These are phyloP conservation scores for Hetaerina americana DNA, from an alignment of 1,140 invertebrate species.

Conservation along the genomic window DNA sequence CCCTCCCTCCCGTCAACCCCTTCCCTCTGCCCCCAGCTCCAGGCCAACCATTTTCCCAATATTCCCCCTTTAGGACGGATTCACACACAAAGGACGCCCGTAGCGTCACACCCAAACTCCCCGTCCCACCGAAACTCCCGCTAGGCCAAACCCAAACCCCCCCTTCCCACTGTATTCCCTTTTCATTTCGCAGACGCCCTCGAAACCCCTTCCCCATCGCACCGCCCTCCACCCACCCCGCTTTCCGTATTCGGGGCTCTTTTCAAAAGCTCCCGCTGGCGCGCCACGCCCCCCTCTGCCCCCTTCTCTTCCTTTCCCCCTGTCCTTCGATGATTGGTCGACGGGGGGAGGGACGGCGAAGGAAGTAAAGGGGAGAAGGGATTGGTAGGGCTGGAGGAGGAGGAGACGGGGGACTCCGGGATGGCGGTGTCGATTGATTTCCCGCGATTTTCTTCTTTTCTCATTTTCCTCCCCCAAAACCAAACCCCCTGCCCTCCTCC, in stretches of 20 bases:
- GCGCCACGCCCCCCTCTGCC: neutral
- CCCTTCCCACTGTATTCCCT: neutral
- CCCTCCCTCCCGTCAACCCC: neutral
- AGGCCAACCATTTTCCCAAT: neutral
- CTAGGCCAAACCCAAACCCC: too few relatives aligned
- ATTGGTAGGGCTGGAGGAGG: too few relatives aligned
- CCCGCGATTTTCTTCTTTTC: neutral
- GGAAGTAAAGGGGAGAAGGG: too few relatives aligned
- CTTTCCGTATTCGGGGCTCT: neutral
- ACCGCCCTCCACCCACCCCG: too few relatives aligned
- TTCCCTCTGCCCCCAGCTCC: neutral
- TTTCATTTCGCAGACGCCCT: neutral
- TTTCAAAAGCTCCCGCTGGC: neutral
- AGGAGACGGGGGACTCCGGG: too few relatives aligned
- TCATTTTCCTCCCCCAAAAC: neutral
- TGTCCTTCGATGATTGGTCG: neutral
- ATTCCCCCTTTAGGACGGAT: neutral
- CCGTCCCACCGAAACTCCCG: too few relatives aligned
- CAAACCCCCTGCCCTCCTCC: too few relatives aligned
- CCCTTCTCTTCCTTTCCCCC: too few relatives aligned
- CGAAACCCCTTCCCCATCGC: too few relatives aligned
- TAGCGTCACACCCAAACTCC: neutral
- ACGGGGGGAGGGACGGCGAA: neutral
- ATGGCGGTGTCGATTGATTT: neutral
- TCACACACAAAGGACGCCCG: neutral